Conservation (phyloP, 1,140 invertebrate species). For the Copidosoma floridanum region DNA sequence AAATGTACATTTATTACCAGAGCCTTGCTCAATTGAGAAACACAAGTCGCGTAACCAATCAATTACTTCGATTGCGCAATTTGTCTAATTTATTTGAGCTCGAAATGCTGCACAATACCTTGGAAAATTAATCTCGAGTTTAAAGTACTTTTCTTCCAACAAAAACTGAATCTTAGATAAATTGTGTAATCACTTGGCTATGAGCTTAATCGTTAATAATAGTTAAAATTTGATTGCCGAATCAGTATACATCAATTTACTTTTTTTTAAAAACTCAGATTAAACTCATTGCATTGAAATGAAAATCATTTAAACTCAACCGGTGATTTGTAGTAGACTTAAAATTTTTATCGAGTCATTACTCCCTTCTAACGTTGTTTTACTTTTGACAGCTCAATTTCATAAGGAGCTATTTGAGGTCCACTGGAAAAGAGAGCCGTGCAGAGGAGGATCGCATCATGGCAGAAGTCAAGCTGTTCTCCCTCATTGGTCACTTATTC, state of each 20-base stretch:
- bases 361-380: slow-evolving; percentile 12
- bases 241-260: not conserved
- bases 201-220: slow-evolving; percentile 9
- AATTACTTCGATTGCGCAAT: not conserved
- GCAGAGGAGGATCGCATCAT: slow-evolving; percentile 64
- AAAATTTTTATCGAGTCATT: not conserved
- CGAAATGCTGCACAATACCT: not conserved
- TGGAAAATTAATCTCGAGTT: not conserved
- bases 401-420: slow-evolving; percentile 61
- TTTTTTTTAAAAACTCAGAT: not conserved
- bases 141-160: not conserved
- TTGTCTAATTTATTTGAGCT: not conserved
- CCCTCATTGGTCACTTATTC: slow-evolving; percentile 86
- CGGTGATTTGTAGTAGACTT: slow-evolving; percentile 15
- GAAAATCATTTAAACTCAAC: slow-evolving; percentile 9
- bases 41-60: slow-evolving; percentile 8
- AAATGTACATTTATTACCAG: too few relatives aligned
- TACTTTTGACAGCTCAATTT: slow-evolving; percentile 60
- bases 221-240: not conserved
- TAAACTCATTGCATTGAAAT: slow-evolving; percentile 6
- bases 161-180: not conserved
- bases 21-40: not conserved
- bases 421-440: slow-evolving; percentile 47
- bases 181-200: not conserved
- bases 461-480: slow-evolving; percentile 78